A percentile compares a stretch with the other conserved stretches of the same genome.
These are phyloP conservation scores for Staurois parvus DNA, from an alignment of 2,797 vertebrate genomes.

Conservation along the genomic window DNA sequence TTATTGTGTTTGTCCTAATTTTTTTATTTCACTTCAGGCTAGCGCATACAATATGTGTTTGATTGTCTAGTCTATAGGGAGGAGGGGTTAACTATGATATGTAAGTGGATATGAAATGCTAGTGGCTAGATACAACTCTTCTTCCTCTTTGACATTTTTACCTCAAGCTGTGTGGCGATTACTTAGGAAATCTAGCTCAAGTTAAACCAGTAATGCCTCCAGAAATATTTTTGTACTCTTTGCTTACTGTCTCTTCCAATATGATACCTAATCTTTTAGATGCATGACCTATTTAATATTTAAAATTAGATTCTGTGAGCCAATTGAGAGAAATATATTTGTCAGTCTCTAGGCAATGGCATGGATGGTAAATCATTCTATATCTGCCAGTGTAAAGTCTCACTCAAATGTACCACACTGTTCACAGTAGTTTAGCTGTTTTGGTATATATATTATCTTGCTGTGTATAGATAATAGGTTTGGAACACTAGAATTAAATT, in stretches of 20 bases:
- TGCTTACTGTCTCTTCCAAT: background rate
- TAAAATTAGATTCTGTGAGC: background rate
- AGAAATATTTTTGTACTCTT: background rate
- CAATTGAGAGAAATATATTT: background rate
- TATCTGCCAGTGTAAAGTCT: background rate
- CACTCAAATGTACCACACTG: too few relatives aligned
- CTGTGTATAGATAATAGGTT: too few relatives aligned
- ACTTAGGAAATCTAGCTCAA: background rate
- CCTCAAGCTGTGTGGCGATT: background rate
- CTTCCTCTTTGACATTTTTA: background rate
- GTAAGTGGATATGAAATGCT: background rate
- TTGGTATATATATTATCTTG: too few relatives aligned
- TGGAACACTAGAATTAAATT: too few relatives aligned
- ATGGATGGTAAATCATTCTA: too few relatives aligned
- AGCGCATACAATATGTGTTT: background rate
- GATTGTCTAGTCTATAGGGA: background rate
- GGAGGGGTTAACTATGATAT: background rate
- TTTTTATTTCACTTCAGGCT: constrained; percentile 1
- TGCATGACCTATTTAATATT: background rate
- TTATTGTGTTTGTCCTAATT: background rate
- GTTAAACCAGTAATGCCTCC: background rate
- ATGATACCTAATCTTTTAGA: background rate
- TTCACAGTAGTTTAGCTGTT: too few relatives aligned
- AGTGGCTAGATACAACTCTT: background rate
- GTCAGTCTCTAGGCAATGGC: background rate